Conservation (phyloP, 2,888 invertebrate species). For the Tetragonisca angustula region DNA sequence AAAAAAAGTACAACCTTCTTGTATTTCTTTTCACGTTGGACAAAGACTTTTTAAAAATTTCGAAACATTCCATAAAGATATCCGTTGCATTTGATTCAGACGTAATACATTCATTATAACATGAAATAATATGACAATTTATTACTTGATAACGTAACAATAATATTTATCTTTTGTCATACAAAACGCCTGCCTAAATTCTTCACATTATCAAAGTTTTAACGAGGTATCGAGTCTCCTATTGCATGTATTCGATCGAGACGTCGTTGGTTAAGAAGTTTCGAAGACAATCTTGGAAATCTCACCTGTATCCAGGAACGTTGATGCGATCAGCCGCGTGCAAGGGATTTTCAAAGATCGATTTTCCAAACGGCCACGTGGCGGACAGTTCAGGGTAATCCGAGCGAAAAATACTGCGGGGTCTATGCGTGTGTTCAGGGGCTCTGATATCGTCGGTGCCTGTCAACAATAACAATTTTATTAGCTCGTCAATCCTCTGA, state of each 20-base stretch:
- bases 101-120: not conserved
- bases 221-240: not conserved
- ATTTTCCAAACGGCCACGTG: constrained; percentile 92
- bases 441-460: constrained; percentile 97
- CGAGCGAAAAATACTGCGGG: constrained; percentile 88
- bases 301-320: constrained; percentile 92
- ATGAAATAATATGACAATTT: too few species aligned
- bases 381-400: constrained; percentile 91
- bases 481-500: not conserved
- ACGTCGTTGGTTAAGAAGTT: not conserved
- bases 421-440: constrained; percentile 89
- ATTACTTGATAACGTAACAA: too few species aligned
- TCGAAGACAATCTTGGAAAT: constrained; percentile 40
- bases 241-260: not conserved
- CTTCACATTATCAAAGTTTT: not conserved
- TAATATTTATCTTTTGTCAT: not conserved
- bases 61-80: not conserved
- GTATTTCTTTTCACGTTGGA: too few species aligned
- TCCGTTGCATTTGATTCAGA: not conserved
- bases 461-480: constrained; percentile 77
- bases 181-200: not conserved
- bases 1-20: too few species aligned
- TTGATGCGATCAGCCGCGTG: constrained; percentile 93
- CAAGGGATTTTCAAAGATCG: constrained; percentile 94
- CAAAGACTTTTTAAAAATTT: not conserved